Conservation (phyloP, 2,113 vertebrate genomes). For the Crotalus tigris region DNA sequence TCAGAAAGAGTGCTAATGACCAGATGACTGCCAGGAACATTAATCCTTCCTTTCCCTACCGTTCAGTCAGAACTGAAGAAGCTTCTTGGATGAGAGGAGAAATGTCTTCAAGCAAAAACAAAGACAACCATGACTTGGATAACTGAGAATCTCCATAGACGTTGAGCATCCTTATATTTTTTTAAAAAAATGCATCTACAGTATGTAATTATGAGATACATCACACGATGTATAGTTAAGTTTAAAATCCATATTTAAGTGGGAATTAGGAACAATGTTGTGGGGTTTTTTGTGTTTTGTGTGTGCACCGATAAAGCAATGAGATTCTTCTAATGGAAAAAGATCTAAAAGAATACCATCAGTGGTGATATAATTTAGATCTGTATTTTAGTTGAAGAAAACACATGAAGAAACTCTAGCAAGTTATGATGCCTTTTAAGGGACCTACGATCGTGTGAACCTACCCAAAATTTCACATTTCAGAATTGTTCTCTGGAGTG, state of each 20-base stretch:
- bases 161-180: slow-evolving; percentile 25
- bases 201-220: slow-evolving; percentile 49
- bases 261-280: background rate
- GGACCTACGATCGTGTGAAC: background rate
- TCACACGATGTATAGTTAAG: slow-evolving; percentile 44
- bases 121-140: background rate
- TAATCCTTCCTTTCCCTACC: too few species aligned
- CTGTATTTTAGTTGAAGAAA: background rate
- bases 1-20: too few species aligned
- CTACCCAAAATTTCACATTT: background rate
- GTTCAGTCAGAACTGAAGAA: too few species aligned
- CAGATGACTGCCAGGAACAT: too few species aligned
- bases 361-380: background rate
- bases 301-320: background rate
- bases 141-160: background rate
- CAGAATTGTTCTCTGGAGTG: slow-evolving; percentile 8
- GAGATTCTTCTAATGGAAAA: background rate
- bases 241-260: slow-evolving; percentile 9
- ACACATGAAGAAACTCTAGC: accelerated
- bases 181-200: background rate
- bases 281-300: slow-evolving; percentile 36
- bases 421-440: background rate
- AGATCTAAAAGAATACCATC: background rate
- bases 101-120: too few species aligned
- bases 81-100: too few species aligned